Percentiles rank a stretch among this genome's conserved stretches.
Evolutionary conservation across 2,797 vertebrate species (phyloP).

Genomic region (Lepus townsendii): DNA sequence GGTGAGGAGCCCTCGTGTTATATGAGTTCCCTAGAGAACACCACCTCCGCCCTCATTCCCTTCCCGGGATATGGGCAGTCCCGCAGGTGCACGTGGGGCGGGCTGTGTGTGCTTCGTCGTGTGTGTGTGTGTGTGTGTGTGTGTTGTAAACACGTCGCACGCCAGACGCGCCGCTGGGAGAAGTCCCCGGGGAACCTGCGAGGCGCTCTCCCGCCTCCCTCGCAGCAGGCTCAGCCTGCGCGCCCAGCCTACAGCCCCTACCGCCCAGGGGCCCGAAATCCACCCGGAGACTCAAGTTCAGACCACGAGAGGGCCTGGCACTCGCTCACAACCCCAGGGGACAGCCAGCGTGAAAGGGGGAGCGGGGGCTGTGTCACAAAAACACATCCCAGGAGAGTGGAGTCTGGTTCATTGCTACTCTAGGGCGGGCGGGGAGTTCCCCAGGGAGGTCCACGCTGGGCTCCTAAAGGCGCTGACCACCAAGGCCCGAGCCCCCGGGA

Average conservation of each 20-base stretch:
- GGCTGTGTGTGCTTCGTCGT: no score
- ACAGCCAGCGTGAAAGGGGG: not conserved
- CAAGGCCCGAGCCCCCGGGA: no score
- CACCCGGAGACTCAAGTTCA: not conserved
- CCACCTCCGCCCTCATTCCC: no score
- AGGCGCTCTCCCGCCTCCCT: not conserved
- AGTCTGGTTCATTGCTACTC: not conserved
- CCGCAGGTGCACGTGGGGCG: not conserved
- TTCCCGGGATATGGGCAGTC: not conserved
- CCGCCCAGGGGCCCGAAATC: not conserved
- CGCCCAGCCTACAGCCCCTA: no score
- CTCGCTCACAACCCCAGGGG: not conserved
- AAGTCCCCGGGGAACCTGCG: slow-evolving; percentile 23
- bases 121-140: not conserved
- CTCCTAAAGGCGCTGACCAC: not conserved
- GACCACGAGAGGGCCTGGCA: not conserved
- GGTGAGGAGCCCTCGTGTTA: not conserved
- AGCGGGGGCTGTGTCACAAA: not conserved
- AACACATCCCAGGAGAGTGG: not conserved
- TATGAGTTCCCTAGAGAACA: not conserved
- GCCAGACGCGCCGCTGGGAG: not conserved
- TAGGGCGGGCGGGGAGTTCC: slow-evolving; percentile 42
- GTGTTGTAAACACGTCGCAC: not conserved
- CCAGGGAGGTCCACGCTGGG: not conserved
- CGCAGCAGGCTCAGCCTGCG: not conserved